Evolutionary conservation across 2,797 vertebrate species (phyloP), one percentile per base, ranked within the genome.

Genomic region (Pipistrellus pygmaeus): DNA sequence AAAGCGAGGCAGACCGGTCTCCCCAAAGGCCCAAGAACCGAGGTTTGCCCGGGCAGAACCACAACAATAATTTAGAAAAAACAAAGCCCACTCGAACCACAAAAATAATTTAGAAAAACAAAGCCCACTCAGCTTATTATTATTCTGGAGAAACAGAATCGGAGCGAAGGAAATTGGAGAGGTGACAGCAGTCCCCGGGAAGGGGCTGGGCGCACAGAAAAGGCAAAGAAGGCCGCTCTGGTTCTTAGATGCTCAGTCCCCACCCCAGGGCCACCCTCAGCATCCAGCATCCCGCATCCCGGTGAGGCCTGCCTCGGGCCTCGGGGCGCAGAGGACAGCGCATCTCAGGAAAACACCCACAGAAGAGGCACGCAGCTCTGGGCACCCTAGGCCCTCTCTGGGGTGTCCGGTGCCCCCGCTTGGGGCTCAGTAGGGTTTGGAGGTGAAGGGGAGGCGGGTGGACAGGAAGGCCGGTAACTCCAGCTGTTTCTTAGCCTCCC

Each of bases 41-140:
- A 96, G 75, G 57, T 6, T 32, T 8, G 21, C 11, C 62, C 51
- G 13, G 53, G 51, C 80, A 84, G 84, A 92, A 76, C 53, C 44
- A 84, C 44, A 68, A 62, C 48, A 13, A 60, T 75, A 80, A 80
- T 76, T 90, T n/a, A 84, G 85, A 88, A 76, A 90, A 76, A 95
- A 55, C 32, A 87, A 71, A 91, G 57, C 0, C 9, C 72, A 38
- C 48, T 23, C 68, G 84, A 92, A 76, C 53, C 38, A 84, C 44
- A 66, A 62, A 53, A 17, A 60, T 75, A 80, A 80, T 72, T 90
- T 30, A 84, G 85, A 88, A 76, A 88, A 95, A 55, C 32, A 87
- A 71, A 91, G 57, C 1, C 9, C 72, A 38, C 48, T 23, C 72
- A 72, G 78, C 55, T 85, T 76, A 44, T 32, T 18, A 32, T 35